Evolutionary conservation across 1,140 invertebrate genomes (phyloP).

Genomic region (Watersipora subatra): DNA sequence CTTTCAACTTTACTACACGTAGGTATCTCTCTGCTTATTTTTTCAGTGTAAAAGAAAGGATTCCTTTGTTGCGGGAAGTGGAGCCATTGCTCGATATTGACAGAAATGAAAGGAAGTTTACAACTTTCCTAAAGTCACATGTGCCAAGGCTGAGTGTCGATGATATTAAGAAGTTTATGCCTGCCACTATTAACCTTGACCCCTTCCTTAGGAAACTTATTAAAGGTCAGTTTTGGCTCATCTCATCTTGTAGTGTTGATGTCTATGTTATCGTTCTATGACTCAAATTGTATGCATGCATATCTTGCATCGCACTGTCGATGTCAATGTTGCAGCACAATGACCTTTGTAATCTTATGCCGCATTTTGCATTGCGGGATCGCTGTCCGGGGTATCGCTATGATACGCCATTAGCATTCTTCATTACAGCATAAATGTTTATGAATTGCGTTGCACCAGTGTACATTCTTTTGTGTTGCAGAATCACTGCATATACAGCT

Average conservation of each 20-base stretch:
- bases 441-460: no score
- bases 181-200: constrained; percentile 91
- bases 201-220: constrained; percentile 89
- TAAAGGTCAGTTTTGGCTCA: constrained; percentile 53
- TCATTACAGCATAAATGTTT: no score
- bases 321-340: no score
- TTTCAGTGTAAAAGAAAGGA: constrained; percentile 48
- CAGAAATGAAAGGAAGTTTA: constrained; percentile 81
- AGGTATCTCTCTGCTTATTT: constrained; percentile 26
- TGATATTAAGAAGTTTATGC: constrained; percentile 84
- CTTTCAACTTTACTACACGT: no score
- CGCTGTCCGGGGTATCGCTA: no score
- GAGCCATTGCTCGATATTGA: constrained; percentile 80
- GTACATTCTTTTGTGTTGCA: no score
- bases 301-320: not conserved
- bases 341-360: no score
- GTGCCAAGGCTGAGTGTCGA: constrained; percentile 51
- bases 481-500: no score
- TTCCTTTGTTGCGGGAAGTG: constrained; percentile 68
- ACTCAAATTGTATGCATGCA: not conserved
- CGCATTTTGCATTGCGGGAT: no score
- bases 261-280: not conserved
- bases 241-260: constrained; percentile 1
- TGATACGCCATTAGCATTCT: no score
- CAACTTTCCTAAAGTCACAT: constrained; percentile 78